Evolutionary conservation across 2,888 invertebrate genomes (phyloP).

Genomic region (Liodrosophila aerea): DNA sequence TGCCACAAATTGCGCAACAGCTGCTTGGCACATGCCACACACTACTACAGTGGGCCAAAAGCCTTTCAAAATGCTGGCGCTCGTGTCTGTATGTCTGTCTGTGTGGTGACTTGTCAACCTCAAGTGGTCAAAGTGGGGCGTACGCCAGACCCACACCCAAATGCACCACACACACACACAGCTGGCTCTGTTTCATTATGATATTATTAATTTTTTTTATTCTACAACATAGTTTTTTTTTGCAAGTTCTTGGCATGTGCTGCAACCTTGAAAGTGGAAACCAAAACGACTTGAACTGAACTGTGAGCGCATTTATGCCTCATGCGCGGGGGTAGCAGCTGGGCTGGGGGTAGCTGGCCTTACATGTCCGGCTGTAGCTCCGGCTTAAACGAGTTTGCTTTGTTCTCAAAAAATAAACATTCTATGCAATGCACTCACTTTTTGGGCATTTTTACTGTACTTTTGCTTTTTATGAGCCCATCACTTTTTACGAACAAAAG

Average conservation of each 20-base stretch:
- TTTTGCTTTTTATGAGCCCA: slow-evolving; percentile 30
- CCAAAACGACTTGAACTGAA: slow-evolving; percentile 46
- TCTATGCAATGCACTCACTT: slow-evolving; percentile 55
- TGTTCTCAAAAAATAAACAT: slow-evolving; percentile 33
- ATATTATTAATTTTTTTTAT: no score
- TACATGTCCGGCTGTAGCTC: slow-evolving; percentile 63
- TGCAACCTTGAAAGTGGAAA: slow-evolving; percentile 74
- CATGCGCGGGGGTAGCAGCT: slow-evolving; percentile 30
- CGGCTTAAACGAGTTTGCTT: slow-evolving; percentile 58
- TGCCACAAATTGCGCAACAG: slow-evolving; percentile 61
- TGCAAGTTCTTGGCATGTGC: slow-evolving; percentile 59
- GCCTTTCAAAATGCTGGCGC: slow-evolving; percentile 40
- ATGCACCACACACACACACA: slow-evolving; percentile 12
- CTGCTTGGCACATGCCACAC: slow-evolving; percentile 50
- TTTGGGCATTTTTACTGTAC: slow-evolving; percentile 20
- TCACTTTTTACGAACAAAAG: slow-evolving; percentile 35
- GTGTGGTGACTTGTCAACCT: slow-evolving; percentile 48
- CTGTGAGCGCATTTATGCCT: slow-evolving; percentile 45
- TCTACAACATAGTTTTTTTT: slow-evolving; percentile 22
- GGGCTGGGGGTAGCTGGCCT: slow-evolving; percentile 12
- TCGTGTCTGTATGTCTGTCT: slow-evolving; percentile 10
- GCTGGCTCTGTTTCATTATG: slow-evolving; percentile 31
- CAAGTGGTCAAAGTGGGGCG: slow-evolving; percentile 48
- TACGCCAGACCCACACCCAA: slow-evolving; percentile 63
- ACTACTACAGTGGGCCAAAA: slow-evolving; percentile 7